phyloP scores from a whole-genome alignment of 1,140 invertebrate genomes.

The Muscidifurax raptorellus region DNA sequence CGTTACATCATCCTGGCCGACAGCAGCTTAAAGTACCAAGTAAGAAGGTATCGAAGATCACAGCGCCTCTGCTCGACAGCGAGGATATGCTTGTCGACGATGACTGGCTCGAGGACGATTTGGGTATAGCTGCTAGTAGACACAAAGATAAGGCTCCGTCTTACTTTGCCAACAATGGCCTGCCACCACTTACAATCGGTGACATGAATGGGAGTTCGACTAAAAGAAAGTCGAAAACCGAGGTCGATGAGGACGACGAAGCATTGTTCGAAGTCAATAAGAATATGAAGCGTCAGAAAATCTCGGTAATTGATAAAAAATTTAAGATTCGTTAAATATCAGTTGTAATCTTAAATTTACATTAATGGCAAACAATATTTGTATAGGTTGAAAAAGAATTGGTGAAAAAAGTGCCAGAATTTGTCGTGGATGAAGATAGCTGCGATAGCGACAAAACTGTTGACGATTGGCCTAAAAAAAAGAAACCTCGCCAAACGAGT shows the following conservation, averaged over 20 bases:
- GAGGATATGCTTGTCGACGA: constrained; percentile 67
- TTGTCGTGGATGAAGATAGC: constrained; percentile 42
- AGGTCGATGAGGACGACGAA: background rate
- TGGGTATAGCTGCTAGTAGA: constrained; percentile 52
- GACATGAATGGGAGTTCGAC: background rate
- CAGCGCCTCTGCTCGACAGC: constrained; percentile 68
- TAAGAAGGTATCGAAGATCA: constrained; percentile 9
- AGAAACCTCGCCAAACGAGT: constrained; percentile 32
- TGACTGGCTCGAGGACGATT: constrained; percentile 72
- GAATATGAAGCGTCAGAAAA: constrained; percentile 50
- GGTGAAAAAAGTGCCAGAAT: background rate
- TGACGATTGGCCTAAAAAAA: constrained; percentile 26
- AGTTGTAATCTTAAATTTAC: background rate
- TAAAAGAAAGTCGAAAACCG: constrained; percentile 41
- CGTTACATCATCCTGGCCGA: constrained; percentile 49
- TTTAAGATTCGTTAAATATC: background rate
- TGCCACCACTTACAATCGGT: background rate
- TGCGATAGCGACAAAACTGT: constrained; percentile 42
- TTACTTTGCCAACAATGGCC: background rate
- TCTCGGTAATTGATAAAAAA: background rate
- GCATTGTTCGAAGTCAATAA: constrained; percentile 36
- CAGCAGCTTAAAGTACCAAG: background rate
- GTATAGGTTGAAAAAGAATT: background rate
- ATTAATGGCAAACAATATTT: background rate
- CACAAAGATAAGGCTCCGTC: background rate